Evolutionary conservation across 2,888 invertebrate genomes (phyloP), one percentile per base, ranked within the genome.

Genomic region (Vandiemenella viatica): DNA sequence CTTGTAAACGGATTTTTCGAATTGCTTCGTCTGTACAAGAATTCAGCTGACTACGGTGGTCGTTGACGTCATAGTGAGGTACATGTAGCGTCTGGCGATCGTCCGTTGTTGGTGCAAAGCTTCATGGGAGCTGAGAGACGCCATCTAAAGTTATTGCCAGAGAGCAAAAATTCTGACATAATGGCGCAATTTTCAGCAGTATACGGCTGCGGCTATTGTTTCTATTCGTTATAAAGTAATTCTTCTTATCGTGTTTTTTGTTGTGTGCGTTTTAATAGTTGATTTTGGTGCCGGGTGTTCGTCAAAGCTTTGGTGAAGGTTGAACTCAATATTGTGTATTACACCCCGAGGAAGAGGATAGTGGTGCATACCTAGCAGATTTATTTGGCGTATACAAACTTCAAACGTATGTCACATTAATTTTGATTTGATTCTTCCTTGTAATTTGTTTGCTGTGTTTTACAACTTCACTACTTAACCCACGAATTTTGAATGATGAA

Each of bases 171-270:
- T 53, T 55, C 50, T 55, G 54, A 53, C 55, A 54, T 55, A 52
- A 55, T 55, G 55, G 55, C 53, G 55, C 53, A 55, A 53, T 50
- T 54, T 54, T 53, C 53, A 50, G 51, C 50, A 50, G 50, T 48
- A 53, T 49, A 52, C 52, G 53, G 52, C 53, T 54, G 53, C 54
- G 45, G 45, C 48, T 45, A 40, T 15, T 41, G 50, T 52, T 53
- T 53, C 48, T 54, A 45, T 45, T 22, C 46, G 45, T 45, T 49
- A 46, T 46, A 51, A 32, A 38, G 26, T 43, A 20, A 19, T 46
- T 17, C 46, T 49, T 26, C 43, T 45, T 40, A 46, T 37, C n/a
- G 40, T 48, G 19, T 48, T 23, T 26, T 42, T 19, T n/a, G 19
- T 21, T 42, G 19, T 38, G 38, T 38, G 38, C 38, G n/a, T n/a